Conservation (phyloP, 1,140 invertebrate genomes). For the Thrips palmi region DNA sequence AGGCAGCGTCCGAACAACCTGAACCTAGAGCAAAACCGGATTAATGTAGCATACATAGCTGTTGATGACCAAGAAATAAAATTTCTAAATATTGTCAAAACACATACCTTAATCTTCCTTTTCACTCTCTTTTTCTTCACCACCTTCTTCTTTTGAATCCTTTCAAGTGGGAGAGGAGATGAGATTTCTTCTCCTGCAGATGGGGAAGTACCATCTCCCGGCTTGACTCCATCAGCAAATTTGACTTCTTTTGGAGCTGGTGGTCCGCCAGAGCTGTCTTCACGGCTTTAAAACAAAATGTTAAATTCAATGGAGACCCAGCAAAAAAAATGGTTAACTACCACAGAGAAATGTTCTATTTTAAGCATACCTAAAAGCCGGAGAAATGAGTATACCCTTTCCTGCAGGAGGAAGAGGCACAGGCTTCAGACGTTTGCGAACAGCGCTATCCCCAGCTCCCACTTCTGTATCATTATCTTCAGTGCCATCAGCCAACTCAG, state of each 20-base stretch:
- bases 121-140: too few species aligned
- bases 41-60: too few species aligned
- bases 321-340: neutral
- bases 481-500: neutral
- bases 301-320: neutral
- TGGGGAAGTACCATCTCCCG: constrained; percentile 24
- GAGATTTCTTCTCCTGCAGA: constrained; percentile 23
- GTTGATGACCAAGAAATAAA: too few species aligned
- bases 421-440: constrained; percentile 8
- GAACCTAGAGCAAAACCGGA: neutral
- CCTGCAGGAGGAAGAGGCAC: constrained; percentile 18
- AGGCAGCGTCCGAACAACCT: neutral
- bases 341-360: neutral
- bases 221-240: constrained; percentile 26
- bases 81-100: neutral
- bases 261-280: constrained; percentile 7
- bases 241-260: constrained; percentile 20
- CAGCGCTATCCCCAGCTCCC: neutral
- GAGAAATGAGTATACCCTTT: constrained; percentile 22
- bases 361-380: constrained; percentile 19
- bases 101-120: neutral
- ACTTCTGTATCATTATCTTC: neutral
- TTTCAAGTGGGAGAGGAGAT: constrained; percentile 24
- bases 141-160: neutral
- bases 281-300: constrained; percentile 9